Base-by-base conservation (phyloP, 1,140 invertebrate genomes). In the Polyergus mexicanus region DNA sequence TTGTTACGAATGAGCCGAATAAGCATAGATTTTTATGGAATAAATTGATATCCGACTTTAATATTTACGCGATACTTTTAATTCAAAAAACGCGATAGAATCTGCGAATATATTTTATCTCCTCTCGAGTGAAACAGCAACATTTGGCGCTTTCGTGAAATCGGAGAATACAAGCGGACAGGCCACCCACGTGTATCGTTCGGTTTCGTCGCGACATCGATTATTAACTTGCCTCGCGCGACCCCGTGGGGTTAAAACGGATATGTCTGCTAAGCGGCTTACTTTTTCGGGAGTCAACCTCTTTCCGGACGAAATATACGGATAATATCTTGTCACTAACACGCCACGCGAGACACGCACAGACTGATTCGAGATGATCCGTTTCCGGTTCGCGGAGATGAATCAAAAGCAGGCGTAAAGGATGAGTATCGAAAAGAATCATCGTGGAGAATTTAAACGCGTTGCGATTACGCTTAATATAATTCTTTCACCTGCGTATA, bases 261-360 rank as follows among this genome's bases (percentile, higher is more conserved):
- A 90, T 84, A 86, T 60, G 62, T 75, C 58, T 22, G 11, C 63
- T 90, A 90, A 90, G 88, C 89, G 83, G 88, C 86, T 90, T 90
- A 90, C 38, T 68, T 81, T 54, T 62, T 75, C 3, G 51, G 71
- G 65, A 22, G 56, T 85, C 88, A 63, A 87, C 83, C 80, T 28
- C 69, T 60, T 74, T 58, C 47, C 72, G 84, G 44, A 62, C 69
- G 16, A 51, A 51, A 65, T 71, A 56, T 83, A 77, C 56, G 65
- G 81, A 85, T 78, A 71, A 86, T 74, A 62, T 60, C 76, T 32
- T 80, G 32, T 3, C 32, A 32, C 32, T 32, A 88, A 88, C 74
- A 68, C 69, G 19, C 75, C 56, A 56, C 19, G 47, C 19, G 11
- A n/a, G 25, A 35, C 54, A 44, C 76, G 85, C 47, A 16, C 13